Evolutionary conservation across 2,888 invertebrate genomes (phyloP), one percentile per base, ranked within the genome.

Genomic region (Clivina fossor): DNA sequence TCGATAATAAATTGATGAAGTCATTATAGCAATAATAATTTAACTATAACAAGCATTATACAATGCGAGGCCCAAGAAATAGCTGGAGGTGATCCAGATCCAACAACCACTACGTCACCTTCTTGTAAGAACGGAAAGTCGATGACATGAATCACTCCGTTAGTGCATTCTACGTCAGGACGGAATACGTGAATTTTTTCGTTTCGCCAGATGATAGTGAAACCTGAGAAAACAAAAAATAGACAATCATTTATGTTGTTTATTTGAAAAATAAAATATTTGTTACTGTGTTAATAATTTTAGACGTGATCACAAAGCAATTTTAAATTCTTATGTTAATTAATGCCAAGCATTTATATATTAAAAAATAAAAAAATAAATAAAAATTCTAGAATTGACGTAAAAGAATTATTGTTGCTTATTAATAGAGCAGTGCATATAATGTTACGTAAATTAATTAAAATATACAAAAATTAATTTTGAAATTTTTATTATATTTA

Each of bases 101-200:
- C 74, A 54, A 82, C 84, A 55, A 88, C 87, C 61, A 83, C 81
- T 60, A 94, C 84, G 74, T 95, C 94, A 66, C 85, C 86, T 66
- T 90, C 89, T 68, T 84, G 81, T 58, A 93, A 77, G 69, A 96
- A 85, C 3, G 94, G 93, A 63, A 81, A 82, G 70, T 94, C 93
- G 68, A 96, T 93, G 60, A 94, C 91, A 74, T 96, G 95, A 64
- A 96, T 94, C 64, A 93, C 88, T 47, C 96, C 96, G 71, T 96
- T 96, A 73, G 92, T 94, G 74, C 95, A 95, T 68, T 92, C 90
- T 3, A 97, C 91, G 73, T 97, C 93, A 18, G 95, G 90, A 61
- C 94, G 84, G 73, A 87, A 86, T 43, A 94, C 90, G 66, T 85
- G 85, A 65, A 93, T 88, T 80, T 84, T 84, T 69, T 85, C 84